Percentiles rank a stretch among this genome's conserved stretches.
These are phyloP conservation scores for Pristionchus fissidentatus DNA, from an alignment of 2,888 invertebrate species.

Conservation along the genomic window DNA sequence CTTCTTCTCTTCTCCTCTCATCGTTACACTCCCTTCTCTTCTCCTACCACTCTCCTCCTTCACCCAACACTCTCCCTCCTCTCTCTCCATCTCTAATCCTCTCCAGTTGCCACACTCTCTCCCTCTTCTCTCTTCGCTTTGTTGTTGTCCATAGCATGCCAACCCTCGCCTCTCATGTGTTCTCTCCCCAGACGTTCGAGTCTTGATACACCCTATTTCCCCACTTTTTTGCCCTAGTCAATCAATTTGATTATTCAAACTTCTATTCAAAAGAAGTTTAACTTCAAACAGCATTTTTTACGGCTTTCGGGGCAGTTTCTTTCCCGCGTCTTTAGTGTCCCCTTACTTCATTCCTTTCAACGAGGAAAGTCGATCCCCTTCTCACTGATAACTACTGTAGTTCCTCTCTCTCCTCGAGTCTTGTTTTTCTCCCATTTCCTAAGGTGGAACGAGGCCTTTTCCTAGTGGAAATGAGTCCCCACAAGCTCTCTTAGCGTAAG, in stretches of 20 bases:
- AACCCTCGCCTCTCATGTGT: too few relatives aligned
- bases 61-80: background rate
- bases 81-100: background rate
- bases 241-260: too few relatives aligned
- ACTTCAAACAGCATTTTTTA: too few relatives aligned
- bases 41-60: background rate
- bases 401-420: background rate
- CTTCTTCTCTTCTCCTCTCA: slow-evolving; percentile 15
- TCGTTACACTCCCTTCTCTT: background rate
- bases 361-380: too few relatives aligned
- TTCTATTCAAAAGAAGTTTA: too few relatives aligned
- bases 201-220: too few relatives aligned
- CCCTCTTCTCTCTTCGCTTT: slow-evolving; percentile 5
- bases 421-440: slow-evolving; percentile 18
- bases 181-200: too few relatives aligned
- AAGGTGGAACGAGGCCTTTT: slow-evolving; percentile 17
- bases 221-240: too few relatives aligned
- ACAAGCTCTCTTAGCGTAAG: too few relatives aligned
- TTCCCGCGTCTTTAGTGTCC: too few relatives aligned
- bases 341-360: too few relatives aligned
- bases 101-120: background rate
- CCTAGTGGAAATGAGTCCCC: slow-evolving; percentile 37
- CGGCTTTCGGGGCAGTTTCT: too few relatives aligned
- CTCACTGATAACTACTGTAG: slow-evolving; percentile 19
- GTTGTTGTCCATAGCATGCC: slow-evolving; percentile 41